Evolutionary conservation across 2,888 invertebrate genomes (phyloP), one percentile per base, ranked within the genome.

Genomic region (Miltochrista miniata): DNA sequence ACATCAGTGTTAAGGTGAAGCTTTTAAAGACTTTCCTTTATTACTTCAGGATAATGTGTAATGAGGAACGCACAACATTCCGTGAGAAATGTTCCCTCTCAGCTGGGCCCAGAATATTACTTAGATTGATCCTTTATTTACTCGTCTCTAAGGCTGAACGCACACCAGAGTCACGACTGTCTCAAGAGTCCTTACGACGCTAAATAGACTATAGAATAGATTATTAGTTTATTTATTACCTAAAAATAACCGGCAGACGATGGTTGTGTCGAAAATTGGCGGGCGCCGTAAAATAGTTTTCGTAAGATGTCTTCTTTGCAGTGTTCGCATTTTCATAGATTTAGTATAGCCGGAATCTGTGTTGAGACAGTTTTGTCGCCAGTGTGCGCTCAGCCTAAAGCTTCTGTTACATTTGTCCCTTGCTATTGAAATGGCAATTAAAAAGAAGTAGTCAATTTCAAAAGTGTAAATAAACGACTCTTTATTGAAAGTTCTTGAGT

Each of bases 71-170:
- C 13, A 24, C 43, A 39, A 33, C 7, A 37, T 31, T 36, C 37
- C 38, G 34, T 44, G 35, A 44, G 11, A 8, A 29, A 49, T 35
- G 44, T 10, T 7, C 24, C 24, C 42, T 12, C 15, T 43, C 49
- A 49, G 44, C 44, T 49, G 49, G 15, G 60, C 29, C 66, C 52
- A 35, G 43, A 45, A 58, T 51, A 51, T 60, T 54, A 60, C 63
- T 55, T 52, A 60, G 60, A 66, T 60, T 66, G 60, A 60, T 58
- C 45, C 37, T 48, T 51, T 49, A 34, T 45, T 45, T 39, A 40
- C 42, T 64, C 54, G 37, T 61, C 49, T 63, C 55, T 56, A 35
- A 45, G 49, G 47, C 58, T n/a, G n/a, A n/a, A n/a, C n/a, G n/a
- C n/a, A n/a, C n/a, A n/a, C n/a, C n/a, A n/a, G n/a, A n/a, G n/a